Evolutionary conservation across 2,113 vertebrate genomes (phyloP), one percentile per base, ranked within the genome.

Genomic region (Mirza zaza): DNA sequence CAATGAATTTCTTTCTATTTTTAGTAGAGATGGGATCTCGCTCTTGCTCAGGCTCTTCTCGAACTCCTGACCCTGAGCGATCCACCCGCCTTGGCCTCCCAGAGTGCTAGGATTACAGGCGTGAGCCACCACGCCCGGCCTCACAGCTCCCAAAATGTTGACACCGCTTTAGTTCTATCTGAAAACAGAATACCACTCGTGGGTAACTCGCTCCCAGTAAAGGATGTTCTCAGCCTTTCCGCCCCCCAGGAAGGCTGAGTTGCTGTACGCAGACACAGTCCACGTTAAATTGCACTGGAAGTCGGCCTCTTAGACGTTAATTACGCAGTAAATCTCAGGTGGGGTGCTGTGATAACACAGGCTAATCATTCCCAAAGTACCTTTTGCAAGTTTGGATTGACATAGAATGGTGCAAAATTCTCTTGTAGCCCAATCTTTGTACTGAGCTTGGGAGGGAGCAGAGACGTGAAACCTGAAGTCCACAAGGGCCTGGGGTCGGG

Each of bases 271-370:
- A 13, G 94, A 55, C 70, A 45, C 76, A 0, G 25, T 29, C 34
- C 29, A 0, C 15, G 6, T 2, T 0, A 7, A 27, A 36, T 4
- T 17, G 27, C 83, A 3, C 9, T 13, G 4, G 20, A 36, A 67
- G 27, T 45, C 6, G 6, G 29, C 48, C 36, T 4, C 3, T 39
- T 4, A 8, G 57, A 32, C 25, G 32, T 50, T 8, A 27, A 45
- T 50, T 23, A 1, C 2, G 1, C 3, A 12, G 71, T 3, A 25
- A 68, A 48, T 17, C 76, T 50, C 3, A 17, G 4, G 18, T 9
- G 9, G 7, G 23, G 5, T 79, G 12, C 17, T 7, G 2, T 1
- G 55, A 15, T 5, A 36, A 27, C 10, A 15, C 8, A 7, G 8
- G 34, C 8, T 8, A 21, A 17, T 59, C 65, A 4, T 13, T 48